Evolutionary conservation across 2,797 vertebrate species (phyloP).

Genomic region (Discoglossus pictus): DNA sequence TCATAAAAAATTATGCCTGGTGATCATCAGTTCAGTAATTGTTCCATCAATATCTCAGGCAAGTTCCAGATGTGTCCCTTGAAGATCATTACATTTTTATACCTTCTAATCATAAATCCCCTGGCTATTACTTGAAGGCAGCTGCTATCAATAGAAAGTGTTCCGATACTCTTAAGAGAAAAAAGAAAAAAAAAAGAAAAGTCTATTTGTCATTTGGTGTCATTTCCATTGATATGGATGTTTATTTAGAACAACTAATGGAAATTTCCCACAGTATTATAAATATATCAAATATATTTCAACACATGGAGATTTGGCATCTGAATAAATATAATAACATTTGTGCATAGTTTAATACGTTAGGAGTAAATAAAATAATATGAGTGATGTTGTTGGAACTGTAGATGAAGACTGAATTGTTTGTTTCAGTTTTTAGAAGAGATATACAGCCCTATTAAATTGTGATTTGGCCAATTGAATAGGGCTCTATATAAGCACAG

Average conservation of each 20-base stretch:
- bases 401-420: not conserved
- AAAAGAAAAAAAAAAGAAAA: slow-evolving; percentile 22
- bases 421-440: too few species aligned
- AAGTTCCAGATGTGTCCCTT: slow-evolving; percentile 45
- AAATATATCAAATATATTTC: not conserved
- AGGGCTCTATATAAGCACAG: too few species aligned
- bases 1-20: slow-evolving; percentile 12
- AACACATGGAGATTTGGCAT: too few species aligned
- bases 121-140: slow-evolving; percentile 10
- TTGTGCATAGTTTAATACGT: too few species aligned
- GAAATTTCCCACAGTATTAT: slow-evolving; percentile 11
- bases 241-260: slow-evolving; percentile 4
- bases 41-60: slow-evolving; percentile 31
- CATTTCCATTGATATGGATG: slow-evolving; percentile 15
- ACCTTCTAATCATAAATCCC: slow-evolving; percentile 41
- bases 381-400: too few species aligned
- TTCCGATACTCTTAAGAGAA: slow-evolving; percentile 10
- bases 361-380: too few species aligned
- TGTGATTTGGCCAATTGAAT: too few species aligned
- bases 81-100: slow-evolving; percentile 42
- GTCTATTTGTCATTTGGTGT: slow-evolving; percentile 20
- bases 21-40: slow-evolving; percentile 36
- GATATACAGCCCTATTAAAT: too few species aligned
- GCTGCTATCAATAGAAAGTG: slow-evolving; percentile 34
- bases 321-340: too few species aligned